Base-by-base conservation (phyloP, 2,113 vertebrate species). In the Catharus fuscescens region DNA sequence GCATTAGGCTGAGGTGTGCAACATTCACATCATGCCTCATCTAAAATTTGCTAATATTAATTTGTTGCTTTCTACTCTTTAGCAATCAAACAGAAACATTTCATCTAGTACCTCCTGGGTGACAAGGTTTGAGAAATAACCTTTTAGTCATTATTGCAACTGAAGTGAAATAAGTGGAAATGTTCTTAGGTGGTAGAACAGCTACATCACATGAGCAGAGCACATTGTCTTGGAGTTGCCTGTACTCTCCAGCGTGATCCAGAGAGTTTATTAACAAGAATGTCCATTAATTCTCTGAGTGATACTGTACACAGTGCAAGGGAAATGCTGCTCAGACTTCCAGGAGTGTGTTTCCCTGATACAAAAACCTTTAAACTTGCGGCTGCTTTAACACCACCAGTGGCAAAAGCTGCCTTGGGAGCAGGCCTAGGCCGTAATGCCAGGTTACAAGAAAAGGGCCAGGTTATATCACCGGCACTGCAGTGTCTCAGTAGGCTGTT, bases 21-120 rank as follows among this genome's bases (percentile, higher is more conserved):
- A 86, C 56, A 67, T 24, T 17, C 32, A 40, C 71, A 64, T 47
- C 36, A 42, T 45, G 45, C 74, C 56, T 92, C 88, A 84, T 11
- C 80, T 17, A 10, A 48, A 82, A 74, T 94, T 88, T 93, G 86
- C 80, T 88, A 94, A 66, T 67, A 86, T 15, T 57, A 38, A 40
- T 36, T 80, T 73, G n/a, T 67, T 90, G 64, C 65, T 78, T 88
- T 93, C 76, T 80, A 8, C 85, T 89, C 88, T 96, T 91, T 94
- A 71, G 93, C 92, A 97, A 94, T 88, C 88, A 85, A 44, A 82
- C 60, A 85, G 85, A 93, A 92, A 64, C 76, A 48, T 82, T 86
- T 94, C 74, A 88, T 50, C 62, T 67, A 60, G 67, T 82, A 90
- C 74, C 44, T 88, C 47, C 78, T 82, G 87, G 79, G 52, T 82